Evolutionary conservation across 2,797 vertebrate species (phyloP).

Genomic region (Sebastes aleutianus): DNA sequence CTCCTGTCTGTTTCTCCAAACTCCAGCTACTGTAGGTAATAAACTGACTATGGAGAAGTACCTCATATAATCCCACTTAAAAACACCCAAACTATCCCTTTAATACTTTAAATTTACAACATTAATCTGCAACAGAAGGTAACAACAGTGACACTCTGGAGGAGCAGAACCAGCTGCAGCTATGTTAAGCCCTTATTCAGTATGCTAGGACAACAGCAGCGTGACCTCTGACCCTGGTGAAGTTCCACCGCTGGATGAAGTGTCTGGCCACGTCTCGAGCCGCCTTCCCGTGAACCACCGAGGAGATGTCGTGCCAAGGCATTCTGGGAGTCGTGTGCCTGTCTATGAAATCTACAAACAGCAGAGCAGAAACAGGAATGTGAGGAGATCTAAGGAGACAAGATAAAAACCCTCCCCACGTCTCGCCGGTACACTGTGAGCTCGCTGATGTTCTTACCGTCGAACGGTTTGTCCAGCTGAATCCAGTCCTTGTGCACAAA

Average conservation of each 20-base stretch:
- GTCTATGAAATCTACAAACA: conserved; percentile 92
- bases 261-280: conserved; percentile 94
- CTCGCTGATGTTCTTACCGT: conserved; percentile 75
- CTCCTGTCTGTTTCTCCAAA: too few species aligned
- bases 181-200: not conserved
- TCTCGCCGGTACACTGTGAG: not conserved
- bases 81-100: too few species aligned
- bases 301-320: conserved; percentile 97
- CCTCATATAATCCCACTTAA: too few species aligned
- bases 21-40: too few species aligned
- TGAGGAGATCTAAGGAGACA: not conserved
- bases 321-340: conserved; percentile 93
- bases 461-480: conserved; percentile 96
- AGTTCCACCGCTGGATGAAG: conserved; percentile 99
- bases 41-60: too few species aligned
- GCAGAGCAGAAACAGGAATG: not conserved
- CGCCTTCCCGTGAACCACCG: conserved; percentile 91
- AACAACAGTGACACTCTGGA: not conserved
- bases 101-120: too few species aligned
- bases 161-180: not conserved
- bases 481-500: conserved; percentile 98
- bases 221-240: conserved; percentile 88
- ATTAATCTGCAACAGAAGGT: not conserved
- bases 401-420: rapidly evolving
- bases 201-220: not conserved